These are phyloP conservation scores for Brachyhypopomus gauderio DNA, from an alignment of 2,113 vertebrate species.

Conservation along the genomic window DNA sequence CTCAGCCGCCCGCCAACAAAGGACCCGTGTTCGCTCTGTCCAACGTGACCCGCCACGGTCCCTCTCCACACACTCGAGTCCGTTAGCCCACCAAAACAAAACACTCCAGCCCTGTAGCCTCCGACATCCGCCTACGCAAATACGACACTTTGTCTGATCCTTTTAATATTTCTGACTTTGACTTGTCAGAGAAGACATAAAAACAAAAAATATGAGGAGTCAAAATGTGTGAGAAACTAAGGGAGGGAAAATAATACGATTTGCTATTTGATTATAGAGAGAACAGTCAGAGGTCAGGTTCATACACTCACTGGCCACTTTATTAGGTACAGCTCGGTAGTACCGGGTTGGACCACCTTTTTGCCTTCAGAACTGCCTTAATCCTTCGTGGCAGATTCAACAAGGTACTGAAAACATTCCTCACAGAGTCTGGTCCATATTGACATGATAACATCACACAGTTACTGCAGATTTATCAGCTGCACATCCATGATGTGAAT, in stretches of 20 bases:
- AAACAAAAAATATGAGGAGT: background rate
- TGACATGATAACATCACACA: too few species aligned
- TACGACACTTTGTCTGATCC: background rate
- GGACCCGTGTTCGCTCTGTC: background rate
- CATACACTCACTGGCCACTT: too few species aligned
- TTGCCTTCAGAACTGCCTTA: too few species aligned
- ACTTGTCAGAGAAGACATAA: background rate
- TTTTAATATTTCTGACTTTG: background rate
- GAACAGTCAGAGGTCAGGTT: background rate
- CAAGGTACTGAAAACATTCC: too few species aligned
- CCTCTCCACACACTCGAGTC: background rate
- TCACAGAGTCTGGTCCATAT: too few species aligned
- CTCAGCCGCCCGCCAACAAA: slow-evolving; percentile 6
- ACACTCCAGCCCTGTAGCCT: background rate
- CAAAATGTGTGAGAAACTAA: background rate
- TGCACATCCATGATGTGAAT: too few species aligned
- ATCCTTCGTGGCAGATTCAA: too few species aligned
- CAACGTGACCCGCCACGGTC: background rate
- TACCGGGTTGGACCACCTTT: too few species aligned
- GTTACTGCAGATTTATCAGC: too few species aligned
- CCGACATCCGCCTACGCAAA: background rate
- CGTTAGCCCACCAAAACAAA: slow-evolving; percentile 15
- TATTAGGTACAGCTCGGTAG: too few species aligned
- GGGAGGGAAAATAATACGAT: background rate
- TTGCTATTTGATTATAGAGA: slow-evolving; percentile 5